Percentiles rank a stretch among this genome's conserved stretches.
Conservation (phyloP, 35 echinoderm and acorn worm genomes). For the Diadema setosum region DNA sequence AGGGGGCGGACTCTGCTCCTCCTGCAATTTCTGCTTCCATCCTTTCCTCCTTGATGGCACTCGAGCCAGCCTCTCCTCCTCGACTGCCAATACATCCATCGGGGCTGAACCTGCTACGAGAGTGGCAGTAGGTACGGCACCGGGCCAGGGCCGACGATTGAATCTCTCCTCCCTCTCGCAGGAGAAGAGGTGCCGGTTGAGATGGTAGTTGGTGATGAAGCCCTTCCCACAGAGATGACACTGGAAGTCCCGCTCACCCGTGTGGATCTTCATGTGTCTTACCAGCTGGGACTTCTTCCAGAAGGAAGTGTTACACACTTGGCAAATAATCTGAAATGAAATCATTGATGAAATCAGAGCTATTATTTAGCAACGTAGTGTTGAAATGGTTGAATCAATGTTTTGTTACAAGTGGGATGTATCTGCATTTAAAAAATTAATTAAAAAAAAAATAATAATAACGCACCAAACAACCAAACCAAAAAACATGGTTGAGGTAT, state of each 20-base stretch:
- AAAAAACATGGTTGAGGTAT: too few species aligned
- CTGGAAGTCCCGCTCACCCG: constrained; percentile 15
- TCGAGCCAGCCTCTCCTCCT: neutral
- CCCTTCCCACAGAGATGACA: constrained; percentile 37
- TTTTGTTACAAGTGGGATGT: neutral
- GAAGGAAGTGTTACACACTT: constrained; percentile 31
- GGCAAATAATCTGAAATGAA: neutral
- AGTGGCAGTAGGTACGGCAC: too few species aligned
- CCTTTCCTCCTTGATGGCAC: neutral
- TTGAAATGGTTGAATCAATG: neutral
- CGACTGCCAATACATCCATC: neutral
- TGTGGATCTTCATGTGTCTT: constrained; percentile 61
- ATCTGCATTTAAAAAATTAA: neutral
- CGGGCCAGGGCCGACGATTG: neutral
- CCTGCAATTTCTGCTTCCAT: neutral
- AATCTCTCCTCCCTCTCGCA: neutral
- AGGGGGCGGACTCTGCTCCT: neutral
- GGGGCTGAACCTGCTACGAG: neutral
- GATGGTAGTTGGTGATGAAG: constrained; percentile 49
- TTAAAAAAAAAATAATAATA: too few species aligned
- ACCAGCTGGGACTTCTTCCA: constrained; percentile 12
- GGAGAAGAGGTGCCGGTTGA: constrained; percentile 38
- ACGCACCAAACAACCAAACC: too few species aligned
- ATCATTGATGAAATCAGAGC: too few species aligned
- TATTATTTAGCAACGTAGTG: too few species aligned